Evolutionary conservation across 1,140 invertebrate species (phyloP).

Genomic region (Drosophila parabipectinata): DNA sequence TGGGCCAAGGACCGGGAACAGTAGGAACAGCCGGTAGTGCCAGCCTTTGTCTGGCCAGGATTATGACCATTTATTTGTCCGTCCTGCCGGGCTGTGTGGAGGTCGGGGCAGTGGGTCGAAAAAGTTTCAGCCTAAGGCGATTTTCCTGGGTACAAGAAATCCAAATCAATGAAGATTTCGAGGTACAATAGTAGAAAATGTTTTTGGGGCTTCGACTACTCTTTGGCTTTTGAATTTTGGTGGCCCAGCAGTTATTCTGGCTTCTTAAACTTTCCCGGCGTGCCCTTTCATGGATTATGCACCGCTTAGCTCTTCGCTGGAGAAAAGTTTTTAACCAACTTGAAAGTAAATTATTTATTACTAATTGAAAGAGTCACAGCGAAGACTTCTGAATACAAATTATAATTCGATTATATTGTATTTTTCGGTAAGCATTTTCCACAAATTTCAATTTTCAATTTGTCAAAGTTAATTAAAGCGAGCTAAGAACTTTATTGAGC

Average conservation of each 20-base stretch:
- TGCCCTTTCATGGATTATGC: constrained; percentile 43
- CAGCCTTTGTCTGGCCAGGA: constrained; percentile 67
- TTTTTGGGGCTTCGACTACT: constrained; percentile 51
- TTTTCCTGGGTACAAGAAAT: constrained; percentile 64
- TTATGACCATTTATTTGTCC: constrained; percentile 78
- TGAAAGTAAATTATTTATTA: constrained; percentile 55
- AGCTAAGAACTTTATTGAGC: constrained; percentile 56
- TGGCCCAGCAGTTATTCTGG: constrained; percentile 18
- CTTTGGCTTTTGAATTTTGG: constrained; percentile 2
- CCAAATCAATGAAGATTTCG: constrained; percentile 76
- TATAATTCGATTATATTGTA: constrained; percentile 42
- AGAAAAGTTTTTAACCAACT: constrained; percentile 42
- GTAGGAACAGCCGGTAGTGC: constrained; percentile 6
- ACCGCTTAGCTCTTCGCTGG: constrained; percentile 27
- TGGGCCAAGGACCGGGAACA: constrained; percentile 6
- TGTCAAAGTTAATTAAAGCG: constrained; percentile 62
- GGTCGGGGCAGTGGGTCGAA: not conserved
- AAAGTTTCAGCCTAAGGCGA: constrained; percentile 70
- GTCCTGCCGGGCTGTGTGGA: constrained; percentile 4
- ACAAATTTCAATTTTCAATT: constrained; percentile 55
- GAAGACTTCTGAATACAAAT: constrained; percentile 25
- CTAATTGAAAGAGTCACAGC: constrained; percentile 49
- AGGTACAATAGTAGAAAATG: constrained; percentile 32
- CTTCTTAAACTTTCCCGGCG: constrained; percentile 46
- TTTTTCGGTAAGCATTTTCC: constrained; percentile 33